Conservation (phyloP, 2,797 vertebrate species). For the Tinamus major region DNA sequence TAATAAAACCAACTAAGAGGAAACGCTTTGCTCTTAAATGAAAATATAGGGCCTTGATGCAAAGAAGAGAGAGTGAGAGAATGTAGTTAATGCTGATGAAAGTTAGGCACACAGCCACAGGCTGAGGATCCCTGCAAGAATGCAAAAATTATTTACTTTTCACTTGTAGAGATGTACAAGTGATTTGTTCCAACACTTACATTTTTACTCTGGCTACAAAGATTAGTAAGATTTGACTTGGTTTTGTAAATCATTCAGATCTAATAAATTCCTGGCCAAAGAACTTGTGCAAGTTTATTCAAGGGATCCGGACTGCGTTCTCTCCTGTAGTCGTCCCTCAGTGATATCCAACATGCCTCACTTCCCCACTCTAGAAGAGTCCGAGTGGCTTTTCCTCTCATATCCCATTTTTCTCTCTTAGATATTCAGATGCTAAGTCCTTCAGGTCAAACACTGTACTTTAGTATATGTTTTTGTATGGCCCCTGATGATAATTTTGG, state of each 20-base stretch:
- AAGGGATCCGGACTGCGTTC: neutral
- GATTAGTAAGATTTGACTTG: neutral
- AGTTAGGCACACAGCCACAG: neutral
- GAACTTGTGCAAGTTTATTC: neutral
- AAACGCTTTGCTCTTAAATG: neutral
- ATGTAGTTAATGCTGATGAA: neutral
- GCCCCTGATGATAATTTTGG: neutral
- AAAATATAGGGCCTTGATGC: neutral
- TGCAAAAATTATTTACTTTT: neutral
- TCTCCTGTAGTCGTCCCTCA: neutral
- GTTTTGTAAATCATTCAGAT: neutral
- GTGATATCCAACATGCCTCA: neutral
- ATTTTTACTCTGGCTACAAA: neutral
- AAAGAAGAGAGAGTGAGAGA: neutral
- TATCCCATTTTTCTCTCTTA: neutral
- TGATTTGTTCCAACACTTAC: neutral
- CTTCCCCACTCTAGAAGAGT: neutral
- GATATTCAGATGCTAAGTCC: neutral
- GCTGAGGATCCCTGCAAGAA: neutral
- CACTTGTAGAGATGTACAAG: neutral
- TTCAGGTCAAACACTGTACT: neutral
- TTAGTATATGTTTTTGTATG: neutral
- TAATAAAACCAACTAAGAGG: neutral
- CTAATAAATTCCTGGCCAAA: neutral
- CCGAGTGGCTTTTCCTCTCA: neutral